Percentiles rank a stretch among this genome's conserved stretches.
phyloP scores from a whole-genome alignment of 23 tunicate genomes.

The Ascidia mentula region DNA sequence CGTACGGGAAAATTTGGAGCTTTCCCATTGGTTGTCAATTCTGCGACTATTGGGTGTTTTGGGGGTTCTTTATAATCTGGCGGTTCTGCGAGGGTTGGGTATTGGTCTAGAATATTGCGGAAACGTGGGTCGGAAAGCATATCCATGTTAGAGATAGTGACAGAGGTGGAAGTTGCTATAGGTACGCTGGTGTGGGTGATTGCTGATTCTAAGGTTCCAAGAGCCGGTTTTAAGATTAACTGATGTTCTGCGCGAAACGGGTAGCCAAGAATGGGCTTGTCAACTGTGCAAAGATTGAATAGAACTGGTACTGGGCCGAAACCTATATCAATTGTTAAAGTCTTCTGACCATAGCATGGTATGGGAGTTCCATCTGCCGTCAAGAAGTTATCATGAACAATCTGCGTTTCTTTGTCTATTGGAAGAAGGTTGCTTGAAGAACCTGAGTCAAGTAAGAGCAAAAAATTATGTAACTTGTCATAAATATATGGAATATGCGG shows the following conservation, averaged over 20 bases:
- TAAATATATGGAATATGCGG: too few species aligned
- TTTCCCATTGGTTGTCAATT: neutral
- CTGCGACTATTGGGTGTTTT: neutral
- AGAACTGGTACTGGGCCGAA: neutral
- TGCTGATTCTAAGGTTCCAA: neutral
- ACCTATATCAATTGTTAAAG: neutral
- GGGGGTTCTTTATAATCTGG: neutral
- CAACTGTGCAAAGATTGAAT: neutral
- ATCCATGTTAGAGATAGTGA: neutral
- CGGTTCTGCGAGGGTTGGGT: neutral
- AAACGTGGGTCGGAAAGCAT: neutral
- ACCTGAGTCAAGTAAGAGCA: too few species aligned
- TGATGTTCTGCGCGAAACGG: neutral
- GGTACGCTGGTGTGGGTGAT: neutral
- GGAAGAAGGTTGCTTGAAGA: too few species aligned
- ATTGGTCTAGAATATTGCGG: neutral
- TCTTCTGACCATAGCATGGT: neutral
- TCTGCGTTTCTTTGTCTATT: too few species aligned
- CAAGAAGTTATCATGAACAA: neutral
- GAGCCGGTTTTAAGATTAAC: neutral
- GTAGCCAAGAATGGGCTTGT: conserved; percentile 4
- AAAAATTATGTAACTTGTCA: too few species aligned
- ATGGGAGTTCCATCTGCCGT: neutral
- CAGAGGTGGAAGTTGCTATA: neutral
- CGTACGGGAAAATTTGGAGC: too few species aligned